Percentiles rank a stretch among this genome's conserved stretches.
phyloP scores from a whole-genome alignment of 1,140 invertebrate genomes.

The Drosophila suzukii region DNA sequence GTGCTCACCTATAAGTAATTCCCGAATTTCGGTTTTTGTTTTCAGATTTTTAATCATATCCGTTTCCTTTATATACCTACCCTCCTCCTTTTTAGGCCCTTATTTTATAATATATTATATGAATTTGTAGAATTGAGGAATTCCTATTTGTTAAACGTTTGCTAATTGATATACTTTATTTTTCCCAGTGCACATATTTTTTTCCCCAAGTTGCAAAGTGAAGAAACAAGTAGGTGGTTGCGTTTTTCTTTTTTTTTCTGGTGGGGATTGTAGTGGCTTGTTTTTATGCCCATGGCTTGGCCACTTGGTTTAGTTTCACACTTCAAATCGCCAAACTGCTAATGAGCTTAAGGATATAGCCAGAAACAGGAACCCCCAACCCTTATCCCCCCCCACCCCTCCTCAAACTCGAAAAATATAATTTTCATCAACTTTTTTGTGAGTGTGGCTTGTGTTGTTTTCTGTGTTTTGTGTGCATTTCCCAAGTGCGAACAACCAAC shows the following conservation, averaged over 20 bases:
- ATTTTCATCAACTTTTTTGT: constrained; percentile 40
- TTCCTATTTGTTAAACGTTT: too few relatives aligned
- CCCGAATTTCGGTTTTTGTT: too few relatives aligned
- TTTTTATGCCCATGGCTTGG: constrained; percentile 62
- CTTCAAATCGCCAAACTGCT: constrained; percentile 71
- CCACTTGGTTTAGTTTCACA: constrained; percentile 78
- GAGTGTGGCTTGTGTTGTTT: constrained; percentile 3
- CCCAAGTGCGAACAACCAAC: constrained; percentile 49
- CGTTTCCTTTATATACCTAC: too few relatives aligned
- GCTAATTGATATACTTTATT: neutral
- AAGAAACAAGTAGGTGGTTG: neutral
- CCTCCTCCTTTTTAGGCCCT: too few relatives aligned
- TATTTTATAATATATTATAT: too few relatives aligned
- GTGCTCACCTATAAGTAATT: too few relatives aligned
- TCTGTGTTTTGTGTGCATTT: neutral
- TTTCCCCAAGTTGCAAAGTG: neutral
- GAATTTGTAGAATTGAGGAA: too few relatives aligned
- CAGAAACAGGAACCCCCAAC: too few relatives aligned
- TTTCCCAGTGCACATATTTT: neutral
- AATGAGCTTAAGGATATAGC: constrained; percentile 74
- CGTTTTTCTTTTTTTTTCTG: neutral
- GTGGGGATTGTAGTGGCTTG: constrained; percentile 7
- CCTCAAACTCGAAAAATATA: constrained; percentile 15
- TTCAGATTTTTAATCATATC: too few relatives aligned
- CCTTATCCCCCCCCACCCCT: neutral